These are phyloP conservation scores for Lagopus muta DNA, from an alignment of 2,113 vertebrate species.

Conservation along the genomic window DNA sequence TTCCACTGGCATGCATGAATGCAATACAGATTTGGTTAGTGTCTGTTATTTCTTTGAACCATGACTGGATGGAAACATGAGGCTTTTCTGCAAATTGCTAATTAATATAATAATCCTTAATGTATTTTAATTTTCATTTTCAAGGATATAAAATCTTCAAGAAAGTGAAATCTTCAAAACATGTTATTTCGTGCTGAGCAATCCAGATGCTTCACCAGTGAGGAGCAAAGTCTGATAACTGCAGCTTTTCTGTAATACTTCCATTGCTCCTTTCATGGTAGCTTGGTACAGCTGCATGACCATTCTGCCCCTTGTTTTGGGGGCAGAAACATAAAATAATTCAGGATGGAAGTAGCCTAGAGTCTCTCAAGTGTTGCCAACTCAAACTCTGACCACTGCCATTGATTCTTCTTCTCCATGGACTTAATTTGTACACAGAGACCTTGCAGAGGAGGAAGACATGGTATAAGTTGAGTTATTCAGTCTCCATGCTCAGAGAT, in stretches of 20 bases:
- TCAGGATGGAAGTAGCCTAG: fast-evolving
- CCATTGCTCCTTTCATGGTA: not conserved
- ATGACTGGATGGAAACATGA: not conserved
- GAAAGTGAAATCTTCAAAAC: not conserved
- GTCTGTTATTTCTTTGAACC: not conserved
- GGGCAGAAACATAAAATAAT: not conserved
- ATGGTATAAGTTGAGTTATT: not conserved
- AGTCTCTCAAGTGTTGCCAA: not conserved
- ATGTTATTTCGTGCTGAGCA: not conserved
- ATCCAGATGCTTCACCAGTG: not conserved
- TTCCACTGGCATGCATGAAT: not conserved
- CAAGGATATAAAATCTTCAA: no score
- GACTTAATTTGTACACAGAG: not conserved
- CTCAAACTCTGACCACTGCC: not conserved
- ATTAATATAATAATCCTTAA: not conserved
- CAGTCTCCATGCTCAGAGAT: not conserved
- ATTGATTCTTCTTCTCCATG: not conserved
- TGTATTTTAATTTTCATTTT: not conserved
- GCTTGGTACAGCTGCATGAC: not conserved
- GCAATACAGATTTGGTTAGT: not conserved
- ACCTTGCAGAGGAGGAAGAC: not conserved
- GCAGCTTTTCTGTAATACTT: not conserved
- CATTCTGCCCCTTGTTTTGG: not conserved
- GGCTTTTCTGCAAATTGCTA: not conserved
- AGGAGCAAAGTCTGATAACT: not conserved